Base-by-base conservation (phyloP, 2,888 invertebrate species). In the Erebia epiphron region DNA sequence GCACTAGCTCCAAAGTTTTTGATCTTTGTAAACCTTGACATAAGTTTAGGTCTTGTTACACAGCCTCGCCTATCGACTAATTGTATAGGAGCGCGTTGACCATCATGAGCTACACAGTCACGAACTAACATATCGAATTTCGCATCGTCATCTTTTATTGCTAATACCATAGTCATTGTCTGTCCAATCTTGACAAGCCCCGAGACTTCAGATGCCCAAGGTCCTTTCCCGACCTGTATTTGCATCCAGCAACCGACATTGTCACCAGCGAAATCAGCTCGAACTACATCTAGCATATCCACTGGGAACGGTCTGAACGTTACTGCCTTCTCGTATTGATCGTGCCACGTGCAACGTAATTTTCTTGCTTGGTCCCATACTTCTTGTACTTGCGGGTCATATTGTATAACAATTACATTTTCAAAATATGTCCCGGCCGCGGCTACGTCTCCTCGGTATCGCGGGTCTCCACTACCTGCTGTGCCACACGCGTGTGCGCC, bases 211-310 rank as follows among this genome's bases (percentile, higher is more conserved):
- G 98, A 98, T 11, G 98, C 98, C 98, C 98, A 98, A 0, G 98
- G 98, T 26, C 98, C 98, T 85, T 98, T 98, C 56, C 98, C 98
- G 4, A 98, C 98, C 94, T 98, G 98, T 77, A 98, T 98, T 85
- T 98, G 98, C 98, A 98, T 98, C 98, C 98, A 98, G 90, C 98
- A 98, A 18, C 98, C 98, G 2, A 98, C 98, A 82, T 98, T 98
- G 81, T 98, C 98, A 0, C 98, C 98, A 71, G 98, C 98, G 78
- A 98, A 98, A 81, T 98, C 98, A 3, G 98, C 98, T 67, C 98
- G 93, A n/a, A 98, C 98, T 5, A 98, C 98, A 86, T 98, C 98
- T 68, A 98, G 84, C 98, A 98, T 98, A 84, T 98, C 98, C 1
- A 98, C 98, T 0, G 98, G 98, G 95, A 98, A 98, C 0, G 98